Evolutionary conservation across 1,140 invertebrate species (phyloP), one percentile per base, ranked within the genome.

Genomic region (Belonocnema kinseyi): DNA sequence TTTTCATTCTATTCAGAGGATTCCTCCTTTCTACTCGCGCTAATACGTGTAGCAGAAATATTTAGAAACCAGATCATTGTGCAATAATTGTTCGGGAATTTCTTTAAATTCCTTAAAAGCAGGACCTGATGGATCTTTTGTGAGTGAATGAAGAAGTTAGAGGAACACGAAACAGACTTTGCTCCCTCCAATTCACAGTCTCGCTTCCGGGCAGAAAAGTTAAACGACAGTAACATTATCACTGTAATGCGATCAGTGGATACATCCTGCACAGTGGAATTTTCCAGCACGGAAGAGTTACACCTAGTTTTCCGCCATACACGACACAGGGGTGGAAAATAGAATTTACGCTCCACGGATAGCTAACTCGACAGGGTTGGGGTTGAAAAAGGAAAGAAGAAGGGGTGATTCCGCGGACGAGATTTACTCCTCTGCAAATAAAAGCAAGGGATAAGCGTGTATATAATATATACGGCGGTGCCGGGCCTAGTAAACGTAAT

Each of bases 351-450:
- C 53, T 54, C 53, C n/a, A 19, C 53, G n/a, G 53, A 54, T 54
- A n/a, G 53, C 14, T 17, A 54, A 54, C 53, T 54, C 17, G 11
- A 54, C 53, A 17, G 53, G 17, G 10, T 17, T 54, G 16, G 53
- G 7, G 52, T 17, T 54, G 53, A 46, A 46, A 46, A 46, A 46
- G 14, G 53, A 7, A 54, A 17, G 17, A 54, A 19, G 53, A 54
- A 74, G 77, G 26, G n/a, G 72, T 13, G 54, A 50, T 54, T 54
- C 17, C 53, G 53, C 26, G 50, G n/a, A 70, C 21, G 81, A 76
- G 76, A 82, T 82, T 80, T 82, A 80, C 81, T 74, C 66, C 52
- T 50, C 54, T 77, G 46, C 58, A 80, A 82, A 78, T 78, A 73
- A 80, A 82, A 80, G 70, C 74, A 74, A 71, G 50, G 56, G 17